phyloP scores from a whole-genome alignment of 2,797 vertebrate genomes.

The Allobates femoralis region DNA sequence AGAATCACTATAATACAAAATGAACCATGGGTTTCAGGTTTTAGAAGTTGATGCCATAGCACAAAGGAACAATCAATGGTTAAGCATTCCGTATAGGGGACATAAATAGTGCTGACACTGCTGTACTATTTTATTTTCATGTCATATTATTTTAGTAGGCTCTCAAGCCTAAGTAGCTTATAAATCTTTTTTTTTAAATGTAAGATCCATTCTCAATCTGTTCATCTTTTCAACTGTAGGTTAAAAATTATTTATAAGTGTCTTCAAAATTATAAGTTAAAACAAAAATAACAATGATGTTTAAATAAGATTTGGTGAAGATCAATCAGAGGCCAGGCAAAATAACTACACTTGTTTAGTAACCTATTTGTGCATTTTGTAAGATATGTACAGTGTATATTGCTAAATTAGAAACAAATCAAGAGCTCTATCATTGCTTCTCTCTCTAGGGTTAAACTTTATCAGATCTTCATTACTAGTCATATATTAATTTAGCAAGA shows the following conservation, averaged over 20 bases:
- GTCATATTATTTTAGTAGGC: not conserved
- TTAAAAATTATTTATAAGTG: not conserved
- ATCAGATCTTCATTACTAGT: not conserved
- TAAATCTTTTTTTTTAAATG: not conserved
- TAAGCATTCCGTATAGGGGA: not conserved
- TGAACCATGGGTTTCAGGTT: conserved; percentile 25
- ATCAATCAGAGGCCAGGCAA: not conserved
- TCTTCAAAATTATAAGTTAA: not conserved
- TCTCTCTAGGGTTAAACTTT: not conserved
- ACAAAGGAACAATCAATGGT: conserved; percentile 39
- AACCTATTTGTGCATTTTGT: no score
- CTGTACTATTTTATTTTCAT: not conserved
- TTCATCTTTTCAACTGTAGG: not conserved
- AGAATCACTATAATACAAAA: conserved; percentile 29
- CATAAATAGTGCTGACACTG: conserved; percentile 1
- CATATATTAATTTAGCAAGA: not conserved
- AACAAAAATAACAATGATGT: not conserved
- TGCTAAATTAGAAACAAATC: not conserved
- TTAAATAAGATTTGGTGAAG: not conserved
- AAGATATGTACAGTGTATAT: no score
- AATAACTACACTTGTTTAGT: no score
- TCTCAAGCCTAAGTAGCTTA: not conserved
- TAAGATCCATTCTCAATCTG: not conserved
- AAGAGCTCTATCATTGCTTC: not conserved
- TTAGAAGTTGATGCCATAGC: conserved; percentile 32